Conservation (phyloP, 2,888 invertebrate genomes). For the Hylaea fasciaria region DNA sequence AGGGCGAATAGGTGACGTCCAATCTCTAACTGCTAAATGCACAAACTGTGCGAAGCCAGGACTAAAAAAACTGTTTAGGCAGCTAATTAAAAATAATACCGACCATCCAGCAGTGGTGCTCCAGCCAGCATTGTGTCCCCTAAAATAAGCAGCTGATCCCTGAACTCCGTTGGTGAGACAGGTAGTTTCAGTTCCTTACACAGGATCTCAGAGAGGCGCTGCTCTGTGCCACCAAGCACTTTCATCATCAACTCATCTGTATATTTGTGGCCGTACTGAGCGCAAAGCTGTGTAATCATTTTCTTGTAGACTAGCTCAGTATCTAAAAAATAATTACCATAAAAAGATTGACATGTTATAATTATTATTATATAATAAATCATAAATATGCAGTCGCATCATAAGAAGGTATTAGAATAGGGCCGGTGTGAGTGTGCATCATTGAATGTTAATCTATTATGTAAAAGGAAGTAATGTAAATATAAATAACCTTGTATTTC, state of each 20-base stretch:
- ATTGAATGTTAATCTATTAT: background rate
- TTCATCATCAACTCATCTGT: conserved; percentile 91
- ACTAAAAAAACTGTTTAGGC: no score
- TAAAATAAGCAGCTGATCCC: conserved; percentile 83
- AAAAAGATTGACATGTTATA: background rate
- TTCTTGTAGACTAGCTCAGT: conserved; percentile 92
- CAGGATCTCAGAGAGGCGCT: conserved; percentile 88
- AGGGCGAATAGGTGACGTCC: no score
- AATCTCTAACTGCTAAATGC: no score
- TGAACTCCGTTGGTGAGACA: conserved; percentile 87
- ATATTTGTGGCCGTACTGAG: conserved; percentile 90
- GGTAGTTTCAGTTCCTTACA: conserved; percentile 88
- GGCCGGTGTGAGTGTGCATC: background rate
- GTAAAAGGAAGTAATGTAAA: conserved; percentile 35
- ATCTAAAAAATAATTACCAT: conserved; percentile 78
- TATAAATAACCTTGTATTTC: conserved; percentile 59
- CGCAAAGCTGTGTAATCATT: conserved; percentile 88
- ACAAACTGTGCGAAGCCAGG: no score
- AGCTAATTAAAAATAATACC: conserved; percentile 32
- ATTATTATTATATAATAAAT: background rate
- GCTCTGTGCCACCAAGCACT: conserved; percentile 90
- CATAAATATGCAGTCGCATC: no score
- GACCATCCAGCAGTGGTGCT: conserved; percentile 89
- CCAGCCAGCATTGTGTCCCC: conserved; percentile 86
- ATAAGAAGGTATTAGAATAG: background rate